Evolutionary conservation across 2,888 invertebrate species (phyloP).

Genomic region (Gonocerus acuteangulatus): DNA sequence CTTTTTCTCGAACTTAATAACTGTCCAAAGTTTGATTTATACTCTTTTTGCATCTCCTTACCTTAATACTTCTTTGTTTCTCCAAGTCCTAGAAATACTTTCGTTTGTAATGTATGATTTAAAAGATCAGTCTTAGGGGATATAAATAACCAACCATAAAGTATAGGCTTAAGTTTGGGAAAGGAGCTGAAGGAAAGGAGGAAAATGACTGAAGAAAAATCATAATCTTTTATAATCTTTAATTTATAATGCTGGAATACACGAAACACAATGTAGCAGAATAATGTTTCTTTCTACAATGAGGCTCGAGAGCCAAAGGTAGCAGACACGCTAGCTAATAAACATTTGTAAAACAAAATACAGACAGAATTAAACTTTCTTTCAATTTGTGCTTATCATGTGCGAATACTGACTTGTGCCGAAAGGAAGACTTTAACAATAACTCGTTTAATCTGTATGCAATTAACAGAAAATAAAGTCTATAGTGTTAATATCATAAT

Average conservation of each 20-base stretch:
- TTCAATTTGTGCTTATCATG: conserved; percentile 27
- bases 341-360: conserved; percentile 23
- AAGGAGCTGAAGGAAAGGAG: too few relatives aligned
- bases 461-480: conserved; percentile 19
- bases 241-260: conserved; percentile 31
- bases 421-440: conserved; percentile 27
- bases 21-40: too few relatives aligned
- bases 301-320: conserved; percentile 5
- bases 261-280: conserved; percentile 28
- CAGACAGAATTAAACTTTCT: conserved; percentile 14
- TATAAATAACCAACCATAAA: too few relatives aligned
- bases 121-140: too few relatives aligned
- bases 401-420: conserved; percentile 28
- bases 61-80: too few relatives aligned
- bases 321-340: conserved; percentile 23
- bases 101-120: too few relatives aligned
- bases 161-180: too few relatives aligned
- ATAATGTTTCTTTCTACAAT: conserved; percentile 21
- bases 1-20: too few relatives aligned
- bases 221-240: conserved; percentile 16
- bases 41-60: too few relatives aligned
- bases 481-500: conserved; percentile 27
- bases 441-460: conserved; percentile 6
- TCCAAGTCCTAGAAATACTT: too few relatives aligned
- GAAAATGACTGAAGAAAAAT: too few relatives aligned